Evolutionary conservation across 92 coral and sea anemone genomes (phyloP), one percentile per base, ranked within the genome.

Genomic region (Epizoanthus scotinus): DNA sequence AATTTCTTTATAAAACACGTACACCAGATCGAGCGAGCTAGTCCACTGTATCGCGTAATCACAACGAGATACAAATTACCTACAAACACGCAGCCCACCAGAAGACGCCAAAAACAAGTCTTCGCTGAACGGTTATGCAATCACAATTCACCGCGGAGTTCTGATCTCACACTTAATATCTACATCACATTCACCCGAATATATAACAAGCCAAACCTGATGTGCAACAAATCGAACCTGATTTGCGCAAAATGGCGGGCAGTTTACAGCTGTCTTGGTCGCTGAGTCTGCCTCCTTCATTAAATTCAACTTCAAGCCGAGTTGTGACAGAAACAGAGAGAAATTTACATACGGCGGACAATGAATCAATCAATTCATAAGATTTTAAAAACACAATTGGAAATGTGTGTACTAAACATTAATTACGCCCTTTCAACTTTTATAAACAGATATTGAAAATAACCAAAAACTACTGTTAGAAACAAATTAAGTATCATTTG

Each of bases 261-360:
- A 44, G 50, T 29, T 55, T 73, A 31, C 67, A 36, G 21, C 36
- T 10, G 60, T 19, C 26, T 60, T 24, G 40, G 22, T 15, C 61
- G 57, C 34, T 36, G 20, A 59, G 56, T 13, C 49, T 75, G 36
- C 59, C 59, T 53, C 59, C 67, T 40, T 75, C 81, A 75, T 59
- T 75, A 59, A n/a, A 59, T 59, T 75, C 53, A 60, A 60, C 36
- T 57, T 75, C 66, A 12, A 38, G 31, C 66, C 5, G 66, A 22
- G 18, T 58, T 42, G 38, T 21, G 81, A 59, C 81, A 36, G 68
- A 60, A 59, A 21, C 63, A 49, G 56, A 0, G 34, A 15, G 58
- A 75, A 75, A 75, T 75, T 75, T 75, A 75, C 81, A 75, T 75
- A 75, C 57, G 81, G 67, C 69, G 21, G 66, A 75, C 68, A 75